Evolutionary conservation across 2,113 vertebrate species (phyloP).

Genomic region (Coptodon bakossiorum): DNA sequence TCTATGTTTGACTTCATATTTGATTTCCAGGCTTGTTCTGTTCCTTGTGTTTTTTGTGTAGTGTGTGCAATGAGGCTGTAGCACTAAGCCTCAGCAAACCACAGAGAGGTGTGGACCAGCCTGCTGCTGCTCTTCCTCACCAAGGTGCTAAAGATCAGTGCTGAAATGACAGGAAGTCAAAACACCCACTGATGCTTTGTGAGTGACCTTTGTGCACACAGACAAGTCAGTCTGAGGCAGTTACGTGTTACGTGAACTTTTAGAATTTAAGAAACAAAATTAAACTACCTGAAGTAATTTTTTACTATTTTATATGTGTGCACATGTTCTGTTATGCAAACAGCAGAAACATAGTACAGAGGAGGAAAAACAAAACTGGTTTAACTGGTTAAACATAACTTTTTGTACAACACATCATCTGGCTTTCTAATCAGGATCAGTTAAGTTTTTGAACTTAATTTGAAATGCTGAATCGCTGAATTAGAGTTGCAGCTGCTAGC

Average conservation of each 20-base stretch:
- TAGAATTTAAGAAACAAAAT: background rate
- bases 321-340: background rate
- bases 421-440: conserved; percentile 98
- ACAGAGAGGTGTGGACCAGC: conserved; percentile 97
- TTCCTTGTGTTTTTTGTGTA: conserved; percentile 26
- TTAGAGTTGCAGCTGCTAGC: background rate
- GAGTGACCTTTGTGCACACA: background rate
- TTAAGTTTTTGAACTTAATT: conserved; percentile 99
- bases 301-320: background rate
- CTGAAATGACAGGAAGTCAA: conserved; percentile 78
- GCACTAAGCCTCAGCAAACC: conserved; percentile 95
- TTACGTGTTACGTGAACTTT: background rate
- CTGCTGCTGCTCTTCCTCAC: conserved; percentile 92
- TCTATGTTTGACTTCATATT: background rate
- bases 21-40: background rate
- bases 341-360: background rate
- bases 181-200: background rate
- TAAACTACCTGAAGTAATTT: background rate
- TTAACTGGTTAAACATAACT: too few species aligned
- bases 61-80: conserved; percentile 92
- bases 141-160: conserved; percentile 96
- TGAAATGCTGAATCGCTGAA: conserved; percentile 67
- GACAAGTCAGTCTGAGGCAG: background rate
- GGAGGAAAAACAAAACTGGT: background rate
- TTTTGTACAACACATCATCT: conserved; percentile 69